Percentiles rank a stretch among this genome's conserved stretches.
These are phyloP conservation scores for Rhopalosiphum padi DNA, from an alignment of 1,140 invertebrate genomes.

Conservation along the genomic window DNA sequence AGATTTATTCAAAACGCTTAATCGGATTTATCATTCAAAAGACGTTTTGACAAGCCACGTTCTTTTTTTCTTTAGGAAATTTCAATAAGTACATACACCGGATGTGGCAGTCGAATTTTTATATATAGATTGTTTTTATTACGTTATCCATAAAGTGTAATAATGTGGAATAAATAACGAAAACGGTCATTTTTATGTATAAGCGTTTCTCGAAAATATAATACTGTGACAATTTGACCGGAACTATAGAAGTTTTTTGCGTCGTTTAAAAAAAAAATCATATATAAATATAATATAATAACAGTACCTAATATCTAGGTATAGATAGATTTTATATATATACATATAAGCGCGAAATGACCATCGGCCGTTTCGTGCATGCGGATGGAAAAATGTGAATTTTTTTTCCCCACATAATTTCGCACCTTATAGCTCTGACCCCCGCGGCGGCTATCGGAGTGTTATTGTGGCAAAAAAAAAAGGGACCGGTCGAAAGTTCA, in stretches of 20 bases:
- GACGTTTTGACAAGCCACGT: constrained; percentile 27
- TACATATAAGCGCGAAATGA: neutral
- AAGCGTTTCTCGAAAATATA: neutral
- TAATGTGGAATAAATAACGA: neutral
- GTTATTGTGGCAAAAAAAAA: neutral
- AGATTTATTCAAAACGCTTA: constrained; percentile 57
- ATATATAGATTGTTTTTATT: neutral
- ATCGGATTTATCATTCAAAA: constrained; percentile 56
- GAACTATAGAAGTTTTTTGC: constrained; percentile 14
- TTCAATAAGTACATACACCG: constrained; percentile 16
- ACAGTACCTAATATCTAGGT: neutral
- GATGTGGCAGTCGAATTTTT: neutral
- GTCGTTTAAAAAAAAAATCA: neutral
- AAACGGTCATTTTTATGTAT: neutral
- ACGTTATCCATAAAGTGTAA: neutral
- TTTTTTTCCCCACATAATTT: neutral
- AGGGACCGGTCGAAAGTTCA: constrained; percentile 30
- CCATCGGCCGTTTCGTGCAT: neutral
- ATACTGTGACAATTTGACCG: constrained; percentile 42
- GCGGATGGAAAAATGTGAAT: constrained; percentile 2
- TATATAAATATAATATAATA: neutral
- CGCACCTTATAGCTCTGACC: neutral
- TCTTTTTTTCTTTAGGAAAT: neutral
- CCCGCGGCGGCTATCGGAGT: neutral
- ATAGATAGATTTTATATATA: neutral